Percentiles rank a stretch among this genome's conserved stretches.
These are phyloP conservation scores for Myotis planiceps DNA, from an alignment of 2,797 vertebrate species.

Conservation along the genomic window DNA sequence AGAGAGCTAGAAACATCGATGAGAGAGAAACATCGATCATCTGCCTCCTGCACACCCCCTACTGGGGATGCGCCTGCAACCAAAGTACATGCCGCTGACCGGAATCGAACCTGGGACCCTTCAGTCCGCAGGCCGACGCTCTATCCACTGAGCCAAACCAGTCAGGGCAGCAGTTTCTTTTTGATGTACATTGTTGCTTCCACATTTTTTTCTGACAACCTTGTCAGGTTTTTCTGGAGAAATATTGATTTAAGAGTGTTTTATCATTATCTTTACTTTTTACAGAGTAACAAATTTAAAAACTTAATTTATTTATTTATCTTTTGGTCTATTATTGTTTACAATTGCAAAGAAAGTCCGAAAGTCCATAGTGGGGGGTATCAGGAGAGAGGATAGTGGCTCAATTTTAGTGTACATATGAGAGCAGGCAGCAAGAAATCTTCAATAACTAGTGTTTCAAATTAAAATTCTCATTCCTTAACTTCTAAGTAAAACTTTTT, in stretches of 20 bases:
- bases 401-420: neutral
- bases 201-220: neutral
- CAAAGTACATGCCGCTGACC: too few relatives aligned
- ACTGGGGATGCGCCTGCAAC: too few relatives aligned
- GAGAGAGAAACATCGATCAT: too few relatives aligned
- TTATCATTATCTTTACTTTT: neutral
- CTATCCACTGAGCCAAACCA: too few relatives aligned
- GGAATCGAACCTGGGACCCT: too few relatives aligned
- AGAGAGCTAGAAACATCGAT: too few relatives aligned
- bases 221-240: neutral
- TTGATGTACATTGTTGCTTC: neutral
- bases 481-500: neutral
- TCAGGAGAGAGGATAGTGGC: neutral
- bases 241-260: neutral
- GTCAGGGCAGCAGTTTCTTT: neutral
- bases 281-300: constrained; percentile 25
- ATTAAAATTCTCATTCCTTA: neutral
- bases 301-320: neutral
- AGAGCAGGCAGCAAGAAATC: neutral
- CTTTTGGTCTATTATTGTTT: neutral
- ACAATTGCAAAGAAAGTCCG: neutral
- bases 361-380: neutral
- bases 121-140: too few relatives aligned
- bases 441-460: neutral
- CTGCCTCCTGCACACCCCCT: too few relatives aligned